phyloP scores from a whole-genome alignment of 1,140 invertebrate genomes.

The Augochlora pura region DNA sequence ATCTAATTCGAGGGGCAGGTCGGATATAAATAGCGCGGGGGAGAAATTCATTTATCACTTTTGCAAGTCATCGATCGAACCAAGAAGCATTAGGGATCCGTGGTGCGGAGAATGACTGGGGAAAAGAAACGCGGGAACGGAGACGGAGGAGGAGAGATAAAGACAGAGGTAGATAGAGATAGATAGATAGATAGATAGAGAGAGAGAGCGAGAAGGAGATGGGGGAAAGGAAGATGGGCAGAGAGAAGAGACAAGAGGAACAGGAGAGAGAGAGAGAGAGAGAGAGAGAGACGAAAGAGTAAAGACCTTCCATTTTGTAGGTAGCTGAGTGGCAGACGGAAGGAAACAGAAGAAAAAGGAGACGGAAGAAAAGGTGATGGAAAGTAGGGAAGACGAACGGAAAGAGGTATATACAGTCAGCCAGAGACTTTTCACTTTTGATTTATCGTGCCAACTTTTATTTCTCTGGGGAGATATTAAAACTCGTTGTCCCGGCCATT shows the following conservation, averaged over 20 bases:
- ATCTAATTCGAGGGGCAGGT: slow-evolving; percentile 51
- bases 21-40: slow-evolving; percentile 66
- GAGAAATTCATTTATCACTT: slow-evolving; percentile 73
- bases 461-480: slow-evolving; percentile 78
- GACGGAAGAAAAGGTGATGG: slow-evolving; percentile 11
- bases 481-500: slow-evolving; percentile 79
- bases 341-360: slow-evolving; percentile 54
- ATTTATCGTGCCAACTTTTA: slow-evolving; percentile 80
- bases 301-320: slow-evolving; percentile 62
- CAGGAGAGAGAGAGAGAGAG: slow-evolving; percentile 11
- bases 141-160: too few relatives aligned
- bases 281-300: slow-evolving; percentile 32
- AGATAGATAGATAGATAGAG: too few relatives aligned
- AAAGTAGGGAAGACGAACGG: slow-evolving; percentile 37
- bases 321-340: slow-evolving; percentile 55
- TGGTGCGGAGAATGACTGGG: slow-evolving; percentile 33
- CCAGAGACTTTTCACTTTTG: slow-evolving; percentile 79
- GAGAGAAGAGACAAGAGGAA: slow-evolving; percentile 10
- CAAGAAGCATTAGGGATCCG: slow-evolving; percentile 44
- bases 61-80: slow-evolving; percentile 60
- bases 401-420: slow-evolving; percentile 32
- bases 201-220: slow-evolving; percentile 2
- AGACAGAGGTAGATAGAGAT: slow-evolving; percentile 8
- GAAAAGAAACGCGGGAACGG: slow-evolving; percentile 38
- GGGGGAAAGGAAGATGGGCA: background rate